Base-by-base conservation (phyloP, 2,797 vertebrate genomes). In the Acanthurus leucopareius region DNA sequence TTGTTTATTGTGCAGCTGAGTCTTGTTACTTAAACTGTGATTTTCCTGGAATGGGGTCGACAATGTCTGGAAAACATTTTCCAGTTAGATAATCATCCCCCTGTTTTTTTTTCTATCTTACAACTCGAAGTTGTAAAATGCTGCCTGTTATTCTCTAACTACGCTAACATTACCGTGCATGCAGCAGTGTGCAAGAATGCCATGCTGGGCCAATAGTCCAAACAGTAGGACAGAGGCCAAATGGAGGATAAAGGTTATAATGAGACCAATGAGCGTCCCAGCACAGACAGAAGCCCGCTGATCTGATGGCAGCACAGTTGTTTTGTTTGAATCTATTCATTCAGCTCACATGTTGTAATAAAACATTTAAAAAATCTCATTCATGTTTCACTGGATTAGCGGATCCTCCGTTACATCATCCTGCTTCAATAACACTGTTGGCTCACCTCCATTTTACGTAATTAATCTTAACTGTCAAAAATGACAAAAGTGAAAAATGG, bases 171-270 rank as follows among this genome's bases (percentile, higher is more conserved):
- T 67, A 70, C 13, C n/a, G 22, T 62, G 63, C 62, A 72, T 42
- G 73, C 83, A 86, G 58, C 38, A 42, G 72, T 54, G 80, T 10
- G 38, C 79, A 86, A 82, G 86, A 86, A 89, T 90, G 79, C 53
- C 70, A 53, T n/a, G 72, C 22, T 68, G 77, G 60, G 71, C 59
- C 44, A n/a, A 20, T 49, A 77, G 74, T 75, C 62, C 80, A 89
- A 86, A 88, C 82, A 86, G 73, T 69, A 45, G 62, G 56, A 68
- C 70, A 22, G 83, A 88, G 84, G 79, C 82, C 77, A 67, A 10
- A 52, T 53, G 76, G 60, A 90, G 85, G 88, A 86, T 68, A 69
- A 80, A 52, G 45, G 71, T 82, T 87, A 82, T 79, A 83, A 73
- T 89, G 73, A 9, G 20, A 81, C 78, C 69, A 70, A 48, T 44